Evolutionary conservation across 2,888 invertebrate species (phyloP).

Genomic region (Tachina grossa): DNA sequence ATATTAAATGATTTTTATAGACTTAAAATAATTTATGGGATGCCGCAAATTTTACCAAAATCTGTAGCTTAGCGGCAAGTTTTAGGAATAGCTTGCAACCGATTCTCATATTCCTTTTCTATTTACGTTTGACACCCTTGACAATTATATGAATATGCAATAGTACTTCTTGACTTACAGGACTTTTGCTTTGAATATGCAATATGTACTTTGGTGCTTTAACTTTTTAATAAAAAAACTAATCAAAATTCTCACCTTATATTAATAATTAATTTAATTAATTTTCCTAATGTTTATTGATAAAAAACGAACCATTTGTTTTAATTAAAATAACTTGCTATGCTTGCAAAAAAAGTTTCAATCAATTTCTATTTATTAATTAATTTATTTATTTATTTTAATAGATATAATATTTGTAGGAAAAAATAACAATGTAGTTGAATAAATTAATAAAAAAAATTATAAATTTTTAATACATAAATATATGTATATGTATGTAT

Average conservation of each 20-base stretch:
- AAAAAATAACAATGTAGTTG: conserved; percentile 42
- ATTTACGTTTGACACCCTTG: too few species aligned
- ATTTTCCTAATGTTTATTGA: conserved; percentile 25
- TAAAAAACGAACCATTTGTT: conserved; percentile 42
- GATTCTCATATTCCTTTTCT: too few species aligned
- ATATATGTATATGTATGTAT: conserved; percentile 4
- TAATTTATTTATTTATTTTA: conserved; percentile 5
- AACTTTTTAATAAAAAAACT: neutral
- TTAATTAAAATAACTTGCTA: conserved; percentile 31
- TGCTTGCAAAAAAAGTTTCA: neutral
- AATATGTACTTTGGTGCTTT: neutral
- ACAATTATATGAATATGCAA: neutral
- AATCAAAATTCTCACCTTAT: neutral
- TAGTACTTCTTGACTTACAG: neutral
- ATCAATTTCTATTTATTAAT: conserved; percentile 18
- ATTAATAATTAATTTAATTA: too few species aligned
- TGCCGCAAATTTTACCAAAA: too few species aligned
- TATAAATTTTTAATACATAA: neutral
- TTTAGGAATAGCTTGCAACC: too few species aligned
- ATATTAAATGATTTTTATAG: too few species aligned
- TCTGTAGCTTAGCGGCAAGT: too few species aligned
- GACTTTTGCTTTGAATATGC: neutral
- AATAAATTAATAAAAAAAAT: conserved; percentile 35
- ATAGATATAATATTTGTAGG: neutral
- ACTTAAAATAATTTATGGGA: too few species aligned